Evolutionary conservation across 92 coral and sea anemone species (phyloP), one percentile per base, ranked within the genome.

Genomic region (Zoanthus solanderi): DNA sequence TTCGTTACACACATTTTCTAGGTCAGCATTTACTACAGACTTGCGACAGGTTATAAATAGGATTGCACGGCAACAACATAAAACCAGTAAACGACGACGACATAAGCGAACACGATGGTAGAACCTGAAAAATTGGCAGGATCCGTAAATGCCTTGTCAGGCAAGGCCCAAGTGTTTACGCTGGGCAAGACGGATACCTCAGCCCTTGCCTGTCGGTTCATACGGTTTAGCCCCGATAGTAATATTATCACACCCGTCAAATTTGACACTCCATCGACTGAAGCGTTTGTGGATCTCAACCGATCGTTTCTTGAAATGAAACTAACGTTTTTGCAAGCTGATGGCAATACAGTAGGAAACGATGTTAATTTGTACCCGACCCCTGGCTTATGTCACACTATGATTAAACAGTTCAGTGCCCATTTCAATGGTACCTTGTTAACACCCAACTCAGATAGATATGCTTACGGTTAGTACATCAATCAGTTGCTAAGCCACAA

Each of bases 371-470:
- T 67, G 42, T 63, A 63, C 71, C 71, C 71, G 7, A 63, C 71
- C 30, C 71, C 71, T 63, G 71, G 71, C 50, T 7, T 73, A 44
- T 45, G 5, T n/a, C 79, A 78, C 66, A 28, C 83, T 32, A 15
- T 57, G 29, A 57, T 29, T n/a, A 57, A 57, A 56, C 83, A 78
- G 46, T 34, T 46, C 34, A 75, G 58, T 23, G 5, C 31, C 46
- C 60, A 75, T 23, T 75, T 75, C 34, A 48, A 75, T 31, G 60
- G 79, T 23, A 75, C 79, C 34, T 52, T 75, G 32, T 34, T 75
- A 48, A 75, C 31, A 45, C 61, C 79, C 37, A 48, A 75, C 58
- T 45, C 58, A 12, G 79, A 75, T 60, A 53, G 30, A 4, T 30
- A 78, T 57, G 68, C 48, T 1, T 30, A 53, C 83, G 16, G 32